Evolutionary conservation across 2,113 vertebrate genomes (phyloP).

Genomic region (Potamarius usumacintae): DNA sequence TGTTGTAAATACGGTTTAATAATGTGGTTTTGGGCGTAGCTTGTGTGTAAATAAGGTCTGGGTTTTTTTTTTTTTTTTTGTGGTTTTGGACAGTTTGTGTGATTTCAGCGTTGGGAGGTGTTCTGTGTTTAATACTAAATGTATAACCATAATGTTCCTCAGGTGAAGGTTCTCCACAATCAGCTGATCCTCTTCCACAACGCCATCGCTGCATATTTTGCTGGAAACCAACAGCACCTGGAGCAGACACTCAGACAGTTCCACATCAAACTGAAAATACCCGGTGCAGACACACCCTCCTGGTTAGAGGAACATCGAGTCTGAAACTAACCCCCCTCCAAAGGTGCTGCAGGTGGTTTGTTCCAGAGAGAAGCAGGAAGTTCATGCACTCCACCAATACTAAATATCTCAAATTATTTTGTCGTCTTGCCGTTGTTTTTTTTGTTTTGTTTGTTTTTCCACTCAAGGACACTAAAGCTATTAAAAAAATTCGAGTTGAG

Average conservation of each 20-base stretch:
- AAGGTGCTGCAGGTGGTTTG: background rate
- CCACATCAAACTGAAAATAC: slow-evolving; percentile 97
- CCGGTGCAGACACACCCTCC: slow-evolving; percentile 88
- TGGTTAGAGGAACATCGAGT: slow-evolving; percentile 94
- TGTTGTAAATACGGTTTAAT: background rate
- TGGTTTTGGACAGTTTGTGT: background rate
- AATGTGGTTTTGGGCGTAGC: background rate
- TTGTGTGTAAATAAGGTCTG: background rate
- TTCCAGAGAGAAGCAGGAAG: background rate
- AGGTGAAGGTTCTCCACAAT: slow-evolving; percentile 98
- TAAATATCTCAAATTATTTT: slow-evolving; percentile 22
- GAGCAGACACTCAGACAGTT: slow-evolving; percentile 98
- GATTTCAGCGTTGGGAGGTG: background rate
- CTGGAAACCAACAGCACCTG: slow-evolving; percentile 97
- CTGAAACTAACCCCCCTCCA: background rate
- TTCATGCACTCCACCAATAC: slow-evolving; percentile 21
- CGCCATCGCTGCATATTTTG: slow-evolving; percentile 92
- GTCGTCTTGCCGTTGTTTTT: slow-evolving; percentile 8
- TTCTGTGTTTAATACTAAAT: background rate
- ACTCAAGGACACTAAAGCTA: slow-evolving; percentile 48
- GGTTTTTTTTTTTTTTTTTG: no score
- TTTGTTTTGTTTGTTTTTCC: slow-evolving; percentile 5
- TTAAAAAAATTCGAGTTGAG: background rate
- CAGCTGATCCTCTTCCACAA: slow-evolving; percentile 98
- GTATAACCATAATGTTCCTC: slow-evolving; percentile 16